phyloP scores from a whole-genome alignment of 1,140 invertebrate species.

The Trichonephila inaurata region DNA sequence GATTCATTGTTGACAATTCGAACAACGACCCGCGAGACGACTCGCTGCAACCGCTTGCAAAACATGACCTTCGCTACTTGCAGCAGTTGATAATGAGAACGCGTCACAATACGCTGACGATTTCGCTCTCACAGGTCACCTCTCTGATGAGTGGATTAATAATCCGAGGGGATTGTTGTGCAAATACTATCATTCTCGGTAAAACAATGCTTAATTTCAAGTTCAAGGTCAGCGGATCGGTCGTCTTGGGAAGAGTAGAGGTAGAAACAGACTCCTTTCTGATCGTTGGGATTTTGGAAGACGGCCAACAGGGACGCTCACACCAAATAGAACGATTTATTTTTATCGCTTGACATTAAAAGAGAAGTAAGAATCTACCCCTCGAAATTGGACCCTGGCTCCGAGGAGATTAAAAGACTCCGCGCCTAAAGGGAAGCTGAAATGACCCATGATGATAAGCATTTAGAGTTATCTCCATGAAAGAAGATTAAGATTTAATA shows the following conservation, averaged over 20 bases:
- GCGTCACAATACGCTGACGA: background rate
- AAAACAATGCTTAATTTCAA: conserved; percentile 38
- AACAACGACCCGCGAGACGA: conserved; percentile 14
- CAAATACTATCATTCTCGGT: background rate
- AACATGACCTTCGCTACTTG: conserved; percentile 9
- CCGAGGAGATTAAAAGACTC: background rate
- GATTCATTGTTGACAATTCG: conserved; percentile 23
- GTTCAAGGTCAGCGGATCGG: conserved; percentile 22
- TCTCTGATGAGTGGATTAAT: background rate
- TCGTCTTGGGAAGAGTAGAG: conserved; percentile 18
- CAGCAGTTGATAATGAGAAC: background rate
- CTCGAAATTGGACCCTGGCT: background rate
- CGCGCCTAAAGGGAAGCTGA: too few relatives aligned
- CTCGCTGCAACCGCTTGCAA: conserved; percentile 29
- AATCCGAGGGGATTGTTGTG: background rate
- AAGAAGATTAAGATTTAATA: too few relatives aligned
- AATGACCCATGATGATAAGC: too few relatives aligned
- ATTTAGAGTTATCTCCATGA: too few relatives aligned
- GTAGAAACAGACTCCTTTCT: background rate
- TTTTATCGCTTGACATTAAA: conserved; percentile 22
- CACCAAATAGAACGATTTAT: conserved; percentile 27
- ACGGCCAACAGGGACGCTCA: conserved; percentile 35
- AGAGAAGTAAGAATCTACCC: background rate
- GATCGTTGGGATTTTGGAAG: background rate
- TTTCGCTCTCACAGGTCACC: background rate